phyloP scores from a whole-genome alignment of 2,888 invertebrate genomes.

The Carcina quercana region DNA sequence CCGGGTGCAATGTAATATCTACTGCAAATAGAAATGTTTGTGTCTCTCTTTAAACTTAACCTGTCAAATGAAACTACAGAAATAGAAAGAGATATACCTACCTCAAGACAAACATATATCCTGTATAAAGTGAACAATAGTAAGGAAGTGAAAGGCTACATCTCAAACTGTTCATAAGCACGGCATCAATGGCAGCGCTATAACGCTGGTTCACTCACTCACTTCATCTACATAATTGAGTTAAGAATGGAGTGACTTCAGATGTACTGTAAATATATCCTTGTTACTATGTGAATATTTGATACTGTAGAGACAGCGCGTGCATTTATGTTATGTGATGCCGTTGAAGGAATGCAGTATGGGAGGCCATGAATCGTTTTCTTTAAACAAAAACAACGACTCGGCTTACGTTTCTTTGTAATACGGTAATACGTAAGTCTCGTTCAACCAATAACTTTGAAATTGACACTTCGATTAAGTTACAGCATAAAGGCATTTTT shows the following conservation, averaged over 20 bases:
- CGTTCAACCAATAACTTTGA: background rate
- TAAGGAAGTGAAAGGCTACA: no score
- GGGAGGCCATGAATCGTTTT: background rate
- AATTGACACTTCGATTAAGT: background rate
- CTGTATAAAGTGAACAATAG: no score
- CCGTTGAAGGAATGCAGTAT: background rate
- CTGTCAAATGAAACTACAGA: no score
- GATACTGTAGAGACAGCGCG: constrained; percentile 34
- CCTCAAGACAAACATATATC: no score
- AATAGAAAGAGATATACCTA: no score
- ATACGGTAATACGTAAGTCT: background rate
- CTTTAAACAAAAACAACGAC: background rate
- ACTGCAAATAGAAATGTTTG: no score
- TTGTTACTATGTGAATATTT: constrained; percentile 50
- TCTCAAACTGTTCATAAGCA: no score
- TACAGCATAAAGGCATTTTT: background rate
- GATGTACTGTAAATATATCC: constrained; percentile 36
- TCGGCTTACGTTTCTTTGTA: background rate
- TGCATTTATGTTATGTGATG: constrained; percentile 26
- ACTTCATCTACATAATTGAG: constrained; percentile 49
- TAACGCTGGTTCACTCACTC: constrained; percentile 28
- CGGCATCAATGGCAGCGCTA: no score
- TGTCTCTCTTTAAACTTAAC: no score
- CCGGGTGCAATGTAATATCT: no score
- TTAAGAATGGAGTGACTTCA: constrained; percentile 34